phyloP scores from a whole-genome alignment of 2,888 invertebrate species.

The Caenorhabditis macrosperma region DNA sequence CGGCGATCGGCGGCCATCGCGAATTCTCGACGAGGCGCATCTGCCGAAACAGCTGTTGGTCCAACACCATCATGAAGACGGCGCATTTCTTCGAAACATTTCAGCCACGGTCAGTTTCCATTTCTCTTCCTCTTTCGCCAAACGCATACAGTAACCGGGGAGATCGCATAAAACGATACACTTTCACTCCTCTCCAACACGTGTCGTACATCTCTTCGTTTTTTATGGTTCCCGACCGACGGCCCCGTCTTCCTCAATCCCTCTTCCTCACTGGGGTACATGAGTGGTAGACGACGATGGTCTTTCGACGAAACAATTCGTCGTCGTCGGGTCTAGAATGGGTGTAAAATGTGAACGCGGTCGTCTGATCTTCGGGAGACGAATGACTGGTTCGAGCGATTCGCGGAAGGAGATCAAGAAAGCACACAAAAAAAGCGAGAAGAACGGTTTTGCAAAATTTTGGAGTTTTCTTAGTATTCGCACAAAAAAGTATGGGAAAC shows the following conservation, averaged over 20 bases:
- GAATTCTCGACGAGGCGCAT: constrained; percentile 66
- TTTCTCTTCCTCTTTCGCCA: constrained; percentile 8
- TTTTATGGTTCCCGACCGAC: constrained; percentile 46
- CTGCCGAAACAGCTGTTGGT: constrained; percentile 71
- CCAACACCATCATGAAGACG: constrained; percentile 63
- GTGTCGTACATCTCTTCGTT: constrained; percentile 2
- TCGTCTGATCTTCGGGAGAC: constrained; percentile 26
- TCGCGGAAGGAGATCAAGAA: no score
- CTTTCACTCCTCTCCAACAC: constrained; percentile 17
- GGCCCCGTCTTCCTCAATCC: neutral
- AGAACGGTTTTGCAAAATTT: neutral
- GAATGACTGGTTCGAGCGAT: constrained; percentile 16
- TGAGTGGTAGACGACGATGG: constrained; percentile 19
- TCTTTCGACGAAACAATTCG: constrained; percentile 51
- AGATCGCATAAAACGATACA: constrained; percentile 25
- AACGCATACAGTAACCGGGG: constrained; percentile 29
- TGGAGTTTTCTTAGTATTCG: no score
- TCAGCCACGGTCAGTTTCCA: constrained; percentile 69
- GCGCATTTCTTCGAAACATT: constrained; percentile 65
- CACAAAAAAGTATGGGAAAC: no score
- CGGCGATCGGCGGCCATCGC: constrained; percentile 13
- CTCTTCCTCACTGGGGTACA: neutral
- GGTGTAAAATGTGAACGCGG: constrained; percentile 23
- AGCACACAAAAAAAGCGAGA: no score
- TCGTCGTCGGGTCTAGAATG: neutral